Conservation (phyloP, 2,888 invertebrate genomes). For the Empis stercorea region DNA sequence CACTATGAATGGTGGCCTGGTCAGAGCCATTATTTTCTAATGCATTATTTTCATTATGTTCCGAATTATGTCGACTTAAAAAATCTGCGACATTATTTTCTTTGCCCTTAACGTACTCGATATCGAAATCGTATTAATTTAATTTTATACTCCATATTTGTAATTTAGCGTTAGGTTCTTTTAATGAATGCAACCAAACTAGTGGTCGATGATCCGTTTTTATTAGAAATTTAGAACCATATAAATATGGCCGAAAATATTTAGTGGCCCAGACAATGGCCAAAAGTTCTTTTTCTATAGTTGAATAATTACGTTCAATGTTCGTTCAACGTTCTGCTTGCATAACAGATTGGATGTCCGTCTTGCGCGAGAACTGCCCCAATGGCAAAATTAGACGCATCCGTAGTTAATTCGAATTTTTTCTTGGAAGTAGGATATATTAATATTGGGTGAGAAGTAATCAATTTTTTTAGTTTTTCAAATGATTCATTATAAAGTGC, state of each 20-base stretch:
- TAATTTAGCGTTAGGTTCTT: no score
- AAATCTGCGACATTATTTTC: background rate
- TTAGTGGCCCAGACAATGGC: slow-evolving; percentile 4
- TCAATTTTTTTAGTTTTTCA: slow-evolving; percentile 4
- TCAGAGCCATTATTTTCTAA: no score
- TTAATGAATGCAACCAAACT: no score
- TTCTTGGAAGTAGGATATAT: slow-evolving; percentile 3
- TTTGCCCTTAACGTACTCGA: no score
- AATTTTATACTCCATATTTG: no score
- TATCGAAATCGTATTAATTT: no score
- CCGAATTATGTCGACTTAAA: no score
- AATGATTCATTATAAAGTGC: slow-evolving; percentile 3
- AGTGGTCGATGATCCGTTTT: no score
- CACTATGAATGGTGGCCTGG: no score
- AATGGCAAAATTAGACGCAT: slow-evolving; percentile 5
- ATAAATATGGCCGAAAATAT: slow-evolving; percentile 3
- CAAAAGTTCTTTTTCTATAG: background rate
- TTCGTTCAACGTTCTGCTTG: background rate
- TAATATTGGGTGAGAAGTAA: slow-evolving; percentile 2
- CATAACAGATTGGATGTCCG: no score
- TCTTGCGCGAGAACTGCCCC: background rate
- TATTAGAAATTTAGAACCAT: slow-evolving; percentile 1
- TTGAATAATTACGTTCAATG: background rate
- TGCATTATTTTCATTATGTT: no score
- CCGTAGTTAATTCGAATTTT: slow-evolving; percentile 3